Evolutionary conservation across 2,113 vertebrate species (phyloP).

Genomic region (Pollimyrus isidori): DNA sequence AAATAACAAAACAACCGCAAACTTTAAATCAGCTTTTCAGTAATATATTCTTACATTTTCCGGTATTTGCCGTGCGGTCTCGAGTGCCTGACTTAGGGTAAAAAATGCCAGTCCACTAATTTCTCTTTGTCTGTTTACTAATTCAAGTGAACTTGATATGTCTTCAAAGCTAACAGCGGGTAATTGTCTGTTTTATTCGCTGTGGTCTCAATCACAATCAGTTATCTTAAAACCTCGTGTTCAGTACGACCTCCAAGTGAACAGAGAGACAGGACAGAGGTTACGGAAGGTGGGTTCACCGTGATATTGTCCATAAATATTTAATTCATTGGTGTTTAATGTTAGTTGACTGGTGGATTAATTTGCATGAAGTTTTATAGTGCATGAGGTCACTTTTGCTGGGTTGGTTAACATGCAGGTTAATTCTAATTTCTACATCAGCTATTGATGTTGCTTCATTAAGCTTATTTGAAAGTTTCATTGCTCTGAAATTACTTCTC

Average conservation of each 20-base stretch:
- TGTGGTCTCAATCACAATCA: conserved; percentile 75
- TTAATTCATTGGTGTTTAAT: neutral
- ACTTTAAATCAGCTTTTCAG: conserved; percentile 3
- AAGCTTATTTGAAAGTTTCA: neutral
- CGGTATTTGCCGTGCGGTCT: neutral
- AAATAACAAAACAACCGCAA: neutral
- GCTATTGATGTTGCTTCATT: conserved; percentile 48
- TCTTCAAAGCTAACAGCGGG: conserved; percentile 78
- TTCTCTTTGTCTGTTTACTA: conserved; percentile 76
- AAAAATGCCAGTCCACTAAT: conserved; percentile 55
- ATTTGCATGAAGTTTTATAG: neutral
- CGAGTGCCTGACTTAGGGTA: conserved; percentile 46
- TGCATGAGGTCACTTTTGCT: neutral
- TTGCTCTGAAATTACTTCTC: neutral
- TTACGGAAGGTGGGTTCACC: neutral
- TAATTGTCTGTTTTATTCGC: conserved; percentile 69
- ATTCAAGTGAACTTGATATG: conserved; percentile 80
- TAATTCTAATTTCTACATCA: neutral
- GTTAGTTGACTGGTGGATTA: neutral
- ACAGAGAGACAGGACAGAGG: neutral
- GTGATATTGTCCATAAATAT: neutral
- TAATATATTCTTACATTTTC: conserved; percentile 15
- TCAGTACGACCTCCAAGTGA: neutral
- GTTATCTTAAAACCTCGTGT: conserved; percentile 40
- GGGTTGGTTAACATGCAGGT: neutral